Evolutionary conservation across 64 coral and sea anemone genomes (phyloP).

Genomic region (Stylophora pistillata): DNA sequence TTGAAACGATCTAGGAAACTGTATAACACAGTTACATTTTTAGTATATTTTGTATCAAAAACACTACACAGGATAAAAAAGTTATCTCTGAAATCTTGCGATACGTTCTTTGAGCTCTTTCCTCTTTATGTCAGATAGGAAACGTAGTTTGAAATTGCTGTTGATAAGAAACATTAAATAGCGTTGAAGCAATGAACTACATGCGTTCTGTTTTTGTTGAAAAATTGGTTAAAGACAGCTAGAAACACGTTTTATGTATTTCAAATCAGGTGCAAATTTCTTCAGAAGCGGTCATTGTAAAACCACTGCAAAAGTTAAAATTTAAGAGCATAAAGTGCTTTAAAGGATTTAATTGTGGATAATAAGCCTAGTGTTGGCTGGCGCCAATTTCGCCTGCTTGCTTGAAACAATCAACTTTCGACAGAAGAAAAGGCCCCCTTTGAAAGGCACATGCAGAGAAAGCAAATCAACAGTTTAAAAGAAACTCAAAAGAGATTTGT

Average conservation of each 20-base stretch:
- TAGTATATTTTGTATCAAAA: background rate
- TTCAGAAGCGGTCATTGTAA: background rate
- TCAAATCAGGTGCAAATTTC: background rate
- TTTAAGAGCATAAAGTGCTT: background rate
- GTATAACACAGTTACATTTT: background rate
- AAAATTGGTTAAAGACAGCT: too few species aligned
- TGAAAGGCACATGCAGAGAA: constrained; percentile 33
- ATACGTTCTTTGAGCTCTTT: background rate
- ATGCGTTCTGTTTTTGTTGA: too few species aligned
- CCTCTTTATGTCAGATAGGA: background rate
- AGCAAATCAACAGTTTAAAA: constrained; percentile 26
- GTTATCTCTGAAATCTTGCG: background rate
- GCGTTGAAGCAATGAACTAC: too few species aligned
- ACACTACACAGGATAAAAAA: background rate
- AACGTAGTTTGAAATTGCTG: background rate
- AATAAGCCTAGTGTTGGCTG: background rate
- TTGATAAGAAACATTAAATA: background rate
- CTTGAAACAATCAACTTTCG: background rate
- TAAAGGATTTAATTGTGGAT: background rate
- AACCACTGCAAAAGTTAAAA: constrained; percentile 16
- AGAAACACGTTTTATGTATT: constrained; percentile 3
- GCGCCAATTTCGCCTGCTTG: constrained; percentile 1
- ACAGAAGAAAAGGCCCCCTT: background rate
- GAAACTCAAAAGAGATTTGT: constrained; percentile 29
- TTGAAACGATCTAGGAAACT: constrained; percentile 1